These are phyloP conservation scores for Proctacanthus coquilletti DNA, from an alignment of 1,140 invertebrate species.

Conservation along the genomic window DNA sequence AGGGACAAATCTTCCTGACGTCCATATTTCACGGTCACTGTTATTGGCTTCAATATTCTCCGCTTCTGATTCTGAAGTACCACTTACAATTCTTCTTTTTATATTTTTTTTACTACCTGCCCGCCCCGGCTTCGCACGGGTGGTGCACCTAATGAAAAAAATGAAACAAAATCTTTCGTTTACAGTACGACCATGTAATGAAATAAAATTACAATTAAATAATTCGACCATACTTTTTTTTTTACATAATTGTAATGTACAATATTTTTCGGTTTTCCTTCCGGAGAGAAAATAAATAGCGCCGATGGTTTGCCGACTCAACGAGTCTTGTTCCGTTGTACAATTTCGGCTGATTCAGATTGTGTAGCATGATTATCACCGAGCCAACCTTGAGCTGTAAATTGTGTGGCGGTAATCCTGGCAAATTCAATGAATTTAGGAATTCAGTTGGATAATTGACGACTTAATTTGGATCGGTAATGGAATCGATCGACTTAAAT, in stretches of 20 bases:
- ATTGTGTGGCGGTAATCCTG: conserved; percentile 27
- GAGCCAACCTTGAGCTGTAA: conserved; percentile 29
- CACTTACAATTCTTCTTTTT: too few relatives aligned
- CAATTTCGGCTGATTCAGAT: conserved; percentile 29
- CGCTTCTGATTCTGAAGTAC: too few relatives aligned
- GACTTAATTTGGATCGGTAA: conserved; percentile 20
- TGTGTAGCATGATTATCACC: conserved; percentile 24
- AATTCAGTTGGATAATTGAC: conserved; percentile 31
- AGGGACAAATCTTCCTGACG: too few relatives aligned
- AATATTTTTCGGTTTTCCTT: conserved; percentile 22
- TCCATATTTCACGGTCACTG: too few relatives aligned
- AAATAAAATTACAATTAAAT: too few relatives aligned
- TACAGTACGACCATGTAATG: too few relatives aligned
- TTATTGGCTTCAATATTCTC: too few relatives aligned
- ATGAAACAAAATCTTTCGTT: too few relatives aligned
- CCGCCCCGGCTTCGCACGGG: too few relatives aligned
- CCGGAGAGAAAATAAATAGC: conserved; percentile 23
- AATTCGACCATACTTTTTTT: too few relatives aligned
- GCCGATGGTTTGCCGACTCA: conserved; percentile 27
- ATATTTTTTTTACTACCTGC: too few relatives aligned
- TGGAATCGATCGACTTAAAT: conserved; percentile 28
- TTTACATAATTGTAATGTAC: conserved; percentile 24
- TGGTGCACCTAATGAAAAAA: too few relatives aligned
- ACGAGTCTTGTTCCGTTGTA: conserved; percentile 31
- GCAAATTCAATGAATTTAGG: conserved; percentile 28